These are phyloP conservation scores for Diarsia mendica DNA, from an alignment of 2,888 invertebrate species.

Conservation along the genomic window DNA sequence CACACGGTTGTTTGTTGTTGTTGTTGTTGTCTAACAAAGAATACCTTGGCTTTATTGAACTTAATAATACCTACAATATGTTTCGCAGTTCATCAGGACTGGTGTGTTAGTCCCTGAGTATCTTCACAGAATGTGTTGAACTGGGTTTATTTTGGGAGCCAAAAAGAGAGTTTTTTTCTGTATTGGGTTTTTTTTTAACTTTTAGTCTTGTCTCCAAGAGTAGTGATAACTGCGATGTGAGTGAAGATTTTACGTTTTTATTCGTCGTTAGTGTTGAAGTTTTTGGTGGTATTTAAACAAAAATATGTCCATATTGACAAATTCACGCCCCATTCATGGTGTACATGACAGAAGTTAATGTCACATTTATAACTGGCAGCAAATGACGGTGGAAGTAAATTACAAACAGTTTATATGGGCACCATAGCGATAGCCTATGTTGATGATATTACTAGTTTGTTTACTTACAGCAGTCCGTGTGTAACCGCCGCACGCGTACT, in stretches of 20 bases:
- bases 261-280: too few species aligned
- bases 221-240: background rate
- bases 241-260: background rate
- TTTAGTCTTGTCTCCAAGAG: background rate
- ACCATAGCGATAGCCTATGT: background rate
- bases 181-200: too few species aligned
- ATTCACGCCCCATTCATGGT: background rate
- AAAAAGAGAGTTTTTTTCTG: too few species aligned
- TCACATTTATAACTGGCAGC: background rate
- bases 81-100: background rate
- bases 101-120: background rate
- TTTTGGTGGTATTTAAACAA: too few species aligned
- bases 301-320: background rate
- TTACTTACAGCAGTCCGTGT: slow-evolving; percentile 9
- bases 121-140: background rate
- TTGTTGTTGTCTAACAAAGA: slow-evolving; percentile 21
- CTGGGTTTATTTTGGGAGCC: background rate
- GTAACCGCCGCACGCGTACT: slow-evolving; percentile 8
- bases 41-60: background rate
- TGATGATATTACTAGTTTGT: background rate
- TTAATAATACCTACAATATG: slow-evolving; percentile 1
- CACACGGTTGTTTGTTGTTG: slow-evolving; percentile 7
- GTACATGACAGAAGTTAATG: background rate
- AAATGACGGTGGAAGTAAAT: background rate
- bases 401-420: too few species aligned